Evolutionary conservation across 2,888 invertebrate species (phyloP).

Genomic region (Patella depressa): DNA sequence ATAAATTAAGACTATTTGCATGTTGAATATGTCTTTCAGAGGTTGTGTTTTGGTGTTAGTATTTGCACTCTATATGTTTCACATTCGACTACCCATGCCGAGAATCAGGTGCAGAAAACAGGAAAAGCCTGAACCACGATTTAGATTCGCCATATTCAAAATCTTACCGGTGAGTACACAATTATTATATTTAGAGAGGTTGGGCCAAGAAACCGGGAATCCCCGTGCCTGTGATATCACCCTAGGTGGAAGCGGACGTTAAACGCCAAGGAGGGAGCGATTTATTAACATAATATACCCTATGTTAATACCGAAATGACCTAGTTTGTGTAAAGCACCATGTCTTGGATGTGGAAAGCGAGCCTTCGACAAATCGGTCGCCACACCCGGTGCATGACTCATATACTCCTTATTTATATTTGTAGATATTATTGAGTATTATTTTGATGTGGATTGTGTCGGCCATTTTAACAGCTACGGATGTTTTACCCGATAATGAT

Average conservation of each 20-base stretch:
- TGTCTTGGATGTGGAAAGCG: too few relatives aligned
- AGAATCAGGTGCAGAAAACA: slow-evolving; percentile 20
- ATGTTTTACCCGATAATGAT: slow-evolving; percentile 74
- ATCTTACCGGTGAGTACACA: slow-evolving; percentile 48
- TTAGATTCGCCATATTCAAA: slow-evolving; percentile 43
- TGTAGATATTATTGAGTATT: slow-evolving; percentile 82
- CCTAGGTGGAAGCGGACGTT: too few relatives aligned
- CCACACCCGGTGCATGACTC: neutral
- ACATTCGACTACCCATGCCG: slow-evolving; percentile 40
- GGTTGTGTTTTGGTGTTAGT: slow-evolving; percentile 39
- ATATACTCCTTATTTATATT: slow-evolving; percentile 21
- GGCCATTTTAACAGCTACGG: slow-evolving; percentile 79
- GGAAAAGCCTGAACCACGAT: slow-evolving; percentile 17
- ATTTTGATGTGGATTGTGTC: slow-evolving; percentile 84
- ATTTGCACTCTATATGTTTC: slow-evolving; percentile 47
- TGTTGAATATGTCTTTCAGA: slow-evolving; percentile 30
- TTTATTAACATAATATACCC: too few relatives aligned
- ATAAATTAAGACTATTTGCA: too few relatives aligned
- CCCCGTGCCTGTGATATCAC: too few relatives aligned
- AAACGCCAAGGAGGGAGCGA: too few relatives aligned
- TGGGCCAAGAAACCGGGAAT: too few relatives aligned
- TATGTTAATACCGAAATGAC: too few relatives aligned
- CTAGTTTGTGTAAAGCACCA: too few relatives aligned
- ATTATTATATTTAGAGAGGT: too few relatives aligned
- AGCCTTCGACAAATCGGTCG: too few relatives aligned